A percentile compares a stretch with the other conserved stretches of the same genome.
These are phyloP conservation scores for Amyelois transitella DNA, from an alignment of 1,140 invertebrate species.

Conservation along the genomic window DNA sequence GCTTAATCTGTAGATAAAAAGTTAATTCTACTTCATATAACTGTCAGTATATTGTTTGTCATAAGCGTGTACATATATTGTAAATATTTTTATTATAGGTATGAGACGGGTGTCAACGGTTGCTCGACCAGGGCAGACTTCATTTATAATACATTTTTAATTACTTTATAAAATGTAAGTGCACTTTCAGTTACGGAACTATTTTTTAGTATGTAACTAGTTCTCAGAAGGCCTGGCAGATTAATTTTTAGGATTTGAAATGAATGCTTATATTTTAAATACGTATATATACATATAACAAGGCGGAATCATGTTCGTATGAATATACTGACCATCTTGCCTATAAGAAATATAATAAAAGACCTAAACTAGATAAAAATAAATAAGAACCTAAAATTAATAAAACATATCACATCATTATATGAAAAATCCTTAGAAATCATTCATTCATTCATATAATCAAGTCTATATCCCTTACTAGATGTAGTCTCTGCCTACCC, in stretches of 20 bases:
- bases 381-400: neutral
- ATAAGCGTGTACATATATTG: conserved; percentile 66
- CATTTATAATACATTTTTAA: conserved; percentile 58
- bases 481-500: too few species aligned
- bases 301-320: neutral
- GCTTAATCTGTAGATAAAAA: conserved; percentile 66
- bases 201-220: conserved; percentile 50
- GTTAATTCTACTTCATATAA: conserved; percentile 56
- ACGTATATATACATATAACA: neutral
- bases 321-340: neutral
- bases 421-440: too few species aligned
- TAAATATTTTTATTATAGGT: conserved; percentile 68
- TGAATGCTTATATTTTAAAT: neutral
- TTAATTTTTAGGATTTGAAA: conserved; percentile 1
- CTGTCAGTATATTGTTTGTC: conserved; percentile 58
- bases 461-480: too few species aligned
- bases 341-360: too few species aligned
- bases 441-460: too few species aligned
- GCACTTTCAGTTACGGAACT: conserved; percentile 72
- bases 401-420: neutral
- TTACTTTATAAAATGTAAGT: conserved; percentile 68
- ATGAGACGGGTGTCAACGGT: conserved; percentile 59
- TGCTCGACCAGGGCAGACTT: conserved; percentile 47
- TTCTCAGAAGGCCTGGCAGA: conserved; percentile 23
- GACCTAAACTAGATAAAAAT: neutral